phyloP scores from a whole-genome alignment of 2,888 invertebrate genomes.

The Hoplodrina ambigua region DNA sequence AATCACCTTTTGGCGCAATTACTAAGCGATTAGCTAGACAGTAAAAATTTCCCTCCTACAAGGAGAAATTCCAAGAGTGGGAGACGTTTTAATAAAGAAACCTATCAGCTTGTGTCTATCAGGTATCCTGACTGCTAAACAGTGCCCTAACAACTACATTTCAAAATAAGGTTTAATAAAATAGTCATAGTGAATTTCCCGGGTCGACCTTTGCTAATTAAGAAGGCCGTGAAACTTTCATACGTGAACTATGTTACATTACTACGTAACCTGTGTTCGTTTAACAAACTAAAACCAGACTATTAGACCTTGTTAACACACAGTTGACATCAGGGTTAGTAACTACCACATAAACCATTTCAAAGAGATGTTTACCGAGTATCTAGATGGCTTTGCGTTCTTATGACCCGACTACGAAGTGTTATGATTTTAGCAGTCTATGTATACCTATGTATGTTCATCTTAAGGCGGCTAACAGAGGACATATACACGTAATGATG shows the following conservation, averaged over 20 bases:
- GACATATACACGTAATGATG: no score
- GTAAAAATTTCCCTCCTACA: no score
- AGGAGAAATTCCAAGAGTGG: no score
- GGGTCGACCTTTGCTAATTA: slow-evolving; percentile 27
- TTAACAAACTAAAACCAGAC: slow-evolving; percentile 19
- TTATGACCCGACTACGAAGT: no score
- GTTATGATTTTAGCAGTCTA: no score
- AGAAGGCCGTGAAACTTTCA: not conserved
- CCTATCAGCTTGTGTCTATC: no score
- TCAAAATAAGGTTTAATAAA: not conserved
- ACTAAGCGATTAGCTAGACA: no score
- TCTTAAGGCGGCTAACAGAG: no score
- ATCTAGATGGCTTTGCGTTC: not conserved
- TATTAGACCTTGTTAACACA: slow-evolving; percentile 13
- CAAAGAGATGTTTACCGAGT: slow-evolving; percentile 7
- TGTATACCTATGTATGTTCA: no score
- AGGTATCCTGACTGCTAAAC: not conserved
- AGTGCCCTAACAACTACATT: not conserved
- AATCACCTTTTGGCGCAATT: no score
- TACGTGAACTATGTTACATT: slow-evolving; percentile 3
- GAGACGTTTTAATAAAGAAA: no score
- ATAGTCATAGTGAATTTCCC: not conserved
- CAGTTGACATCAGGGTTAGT: not conserved
- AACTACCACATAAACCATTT: slow-evolving; percentile 2
- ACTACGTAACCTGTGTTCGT: not conserved